A percentile compares a stretch with the other conserved stretches of the same genome.
Evolutionary conservation across 2,888 invertebrate species (phyloP).

Genomic region (Troilus luridus): DNA sequence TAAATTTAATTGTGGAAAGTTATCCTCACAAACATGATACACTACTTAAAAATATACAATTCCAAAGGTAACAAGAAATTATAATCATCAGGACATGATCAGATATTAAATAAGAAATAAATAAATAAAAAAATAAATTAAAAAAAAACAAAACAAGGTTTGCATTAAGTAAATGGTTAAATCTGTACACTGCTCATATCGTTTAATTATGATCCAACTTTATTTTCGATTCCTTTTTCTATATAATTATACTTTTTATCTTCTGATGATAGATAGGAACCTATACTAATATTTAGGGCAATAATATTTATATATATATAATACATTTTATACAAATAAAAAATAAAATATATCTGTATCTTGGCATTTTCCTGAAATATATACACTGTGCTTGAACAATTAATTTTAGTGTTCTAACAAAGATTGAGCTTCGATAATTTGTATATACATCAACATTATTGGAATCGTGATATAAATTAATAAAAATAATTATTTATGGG

Average conservation of each 20-base stretch:
- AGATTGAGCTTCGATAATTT: constrained; percentile 56
- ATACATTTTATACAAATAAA: constrained; percentile 53
- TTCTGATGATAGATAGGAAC: constrained; percentile 48
- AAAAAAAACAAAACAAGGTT: constrained; percentile 30
- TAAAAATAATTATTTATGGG: constrained; percentile 60
- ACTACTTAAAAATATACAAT: constrained; percentile 45
- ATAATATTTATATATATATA: constrained; percentile 46
- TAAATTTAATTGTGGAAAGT: constrained; percentile 43
- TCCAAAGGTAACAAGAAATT: constrained; percentile 41
- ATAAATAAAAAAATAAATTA: constrained; percentile 34
- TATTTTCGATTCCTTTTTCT: constrained; percentile 46
- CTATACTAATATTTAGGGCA: constrained; percentile 42
- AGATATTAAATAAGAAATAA: constrained; percentile 32
- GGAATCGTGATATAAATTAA: constrained; percentile 61
- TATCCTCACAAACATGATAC: constrained; percentile 44
- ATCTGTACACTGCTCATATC: constrained; percentile 25
- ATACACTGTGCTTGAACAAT: constrained; percentile 57
- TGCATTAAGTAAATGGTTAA: constrained; percentile 48
- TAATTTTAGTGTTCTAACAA: constrained; percentile 51
- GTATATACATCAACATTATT: constrained; percentile 56
- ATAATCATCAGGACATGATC: constrained; percentile 26
- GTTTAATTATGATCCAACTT: constrained; percentile 24
- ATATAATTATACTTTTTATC: constrained; percentile 29
- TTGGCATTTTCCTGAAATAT: constrained; percentile 55
- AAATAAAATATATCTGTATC: constrained; percentile 54